Percentiles rank a stretch among this genome's conserved stretches.
Evolutionary conservation across 2,113 vertebrate genomes (phyloP).

Genomic region (Elephantulus edwardii): DNA sequence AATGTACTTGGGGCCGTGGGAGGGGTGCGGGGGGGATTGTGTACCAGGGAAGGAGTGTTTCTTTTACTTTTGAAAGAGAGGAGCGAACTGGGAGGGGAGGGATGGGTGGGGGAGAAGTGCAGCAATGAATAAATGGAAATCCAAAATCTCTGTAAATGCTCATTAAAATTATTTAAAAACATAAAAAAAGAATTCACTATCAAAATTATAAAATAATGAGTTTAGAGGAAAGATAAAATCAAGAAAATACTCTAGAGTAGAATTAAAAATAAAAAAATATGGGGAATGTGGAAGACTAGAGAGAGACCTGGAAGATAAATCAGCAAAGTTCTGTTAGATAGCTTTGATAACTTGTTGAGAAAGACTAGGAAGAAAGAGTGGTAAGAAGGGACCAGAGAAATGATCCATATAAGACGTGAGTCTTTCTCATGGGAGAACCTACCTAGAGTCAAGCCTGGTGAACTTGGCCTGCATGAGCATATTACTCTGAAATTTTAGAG

Average conservation of each 20-base stretch:
- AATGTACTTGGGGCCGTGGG: no score
- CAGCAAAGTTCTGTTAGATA: neutral
- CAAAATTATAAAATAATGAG: no score
- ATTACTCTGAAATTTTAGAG: neutral
- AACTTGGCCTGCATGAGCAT: neutral
- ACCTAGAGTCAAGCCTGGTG: neutral
- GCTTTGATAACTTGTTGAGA: neutral
- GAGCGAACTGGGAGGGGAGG: no score
- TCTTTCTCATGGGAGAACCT: neutral
- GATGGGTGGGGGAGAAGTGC: no score
- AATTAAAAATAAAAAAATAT: neutral
- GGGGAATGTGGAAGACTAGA: neutral
- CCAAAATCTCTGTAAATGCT: no score
- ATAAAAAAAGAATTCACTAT: neutral
- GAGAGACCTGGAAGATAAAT: neutral
- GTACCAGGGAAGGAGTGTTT: no score
- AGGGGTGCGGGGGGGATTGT: no score
- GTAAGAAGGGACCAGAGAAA: neutral
- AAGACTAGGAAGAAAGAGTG: neutral
- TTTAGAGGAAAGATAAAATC: neutral
- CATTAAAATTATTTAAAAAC: no score
- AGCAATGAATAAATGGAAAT: no score
- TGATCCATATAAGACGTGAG: neutral
- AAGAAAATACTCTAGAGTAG: slow-evolving; percentile 9
- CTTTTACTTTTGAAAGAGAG: no score